Percentiles rank a stretch among this genome's conserved stretches.
phyloP scores from a whole-genome alignment of 2,113 vertebrate species.

The Daubentonia madagascariensis region DNA sequence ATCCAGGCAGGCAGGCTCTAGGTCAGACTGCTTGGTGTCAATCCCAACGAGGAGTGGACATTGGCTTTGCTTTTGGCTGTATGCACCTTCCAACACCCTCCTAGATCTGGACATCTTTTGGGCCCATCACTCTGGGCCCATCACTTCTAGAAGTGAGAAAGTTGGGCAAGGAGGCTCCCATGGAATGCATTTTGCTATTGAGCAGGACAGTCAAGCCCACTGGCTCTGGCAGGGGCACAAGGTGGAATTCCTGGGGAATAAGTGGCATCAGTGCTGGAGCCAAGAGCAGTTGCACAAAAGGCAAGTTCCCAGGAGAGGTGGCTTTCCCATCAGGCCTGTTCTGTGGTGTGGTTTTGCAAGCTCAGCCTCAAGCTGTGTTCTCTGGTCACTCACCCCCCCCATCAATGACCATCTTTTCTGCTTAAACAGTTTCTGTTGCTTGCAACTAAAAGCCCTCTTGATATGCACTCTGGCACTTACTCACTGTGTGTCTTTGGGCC shows the following conservation, averaged over 20 bases:
- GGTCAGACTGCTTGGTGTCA: not conserved
- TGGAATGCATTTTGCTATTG: not conserved
- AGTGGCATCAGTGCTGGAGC: not conserved
- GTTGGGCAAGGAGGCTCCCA: not conserved
- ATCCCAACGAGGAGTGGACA: fast-evolving
- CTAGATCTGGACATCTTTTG: not conserved
- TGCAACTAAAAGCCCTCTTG: not conserved
- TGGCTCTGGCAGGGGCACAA: not conserved
- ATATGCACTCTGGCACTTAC: not conserved
- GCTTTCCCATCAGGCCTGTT: not conserved
- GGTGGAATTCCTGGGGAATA: not conserved
- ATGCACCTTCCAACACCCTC: fast-evolving
- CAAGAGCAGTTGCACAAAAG: not conserved
- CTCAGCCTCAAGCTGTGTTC: not conserved
- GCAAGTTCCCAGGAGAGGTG: not conserved
- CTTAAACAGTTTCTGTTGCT: not conserved
- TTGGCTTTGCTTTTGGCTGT: not conserved
- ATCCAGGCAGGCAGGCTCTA: too few species aligned
- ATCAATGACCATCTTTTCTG: not conserved
- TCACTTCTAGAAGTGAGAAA: not conserved
- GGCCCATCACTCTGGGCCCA: fast-evolving
- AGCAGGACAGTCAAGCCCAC: not conserved
- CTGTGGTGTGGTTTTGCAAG: not conserved
- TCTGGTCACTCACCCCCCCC: not conserved
- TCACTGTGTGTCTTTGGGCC: not conserved